Evolutionary conservation across 2,888 invertebrate genomes (phyloP).

Genomic region (Microctonus aethiopoides): DNA sequence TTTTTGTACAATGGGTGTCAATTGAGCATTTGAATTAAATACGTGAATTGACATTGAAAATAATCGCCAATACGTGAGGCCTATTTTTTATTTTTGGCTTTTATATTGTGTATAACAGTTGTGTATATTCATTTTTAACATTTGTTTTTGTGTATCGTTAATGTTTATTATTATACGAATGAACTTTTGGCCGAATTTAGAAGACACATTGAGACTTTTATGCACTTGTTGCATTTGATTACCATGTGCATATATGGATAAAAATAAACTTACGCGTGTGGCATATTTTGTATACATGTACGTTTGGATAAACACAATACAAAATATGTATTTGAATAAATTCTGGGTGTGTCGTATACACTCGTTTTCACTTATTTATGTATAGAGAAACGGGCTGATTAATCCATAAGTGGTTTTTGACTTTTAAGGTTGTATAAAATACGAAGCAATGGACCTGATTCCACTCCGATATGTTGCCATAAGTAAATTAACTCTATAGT

Average conservation of each 20-base stretch:
- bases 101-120: not conserved
- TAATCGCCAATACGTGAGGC: not conserved
- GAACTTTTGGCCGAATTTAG: conserved; percentile 1
- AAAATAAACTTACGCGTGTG: not conserved
- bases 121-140: not conserved
- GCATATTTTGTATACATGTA: not conserved
- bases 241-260: too few species aligned
- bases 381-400: not conserved
- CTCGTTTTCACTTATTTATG: not conserved
- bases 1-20: not conserved
- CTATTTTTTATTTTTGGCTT: too few species aligned
- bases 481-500: too few species aligned
- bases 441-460: too few species aligned
- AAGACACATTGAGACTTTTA: not conserved
- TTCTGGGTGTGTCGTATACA: too few species aligned
- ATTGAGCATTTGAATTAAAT: not conserved
- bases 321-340: not conserved
- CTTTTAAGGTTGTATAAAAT: not conserved
- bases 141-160: not conserved
- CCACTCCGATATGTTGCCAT: too few species aligned
- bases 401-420: not conserved
- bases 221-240: not conserved
- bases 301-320: not conserved
- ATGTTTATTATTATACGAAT: not conserved
- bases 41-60: not conserved